These are phyloP conservation scores for Cepaea nemoralis DNA, from an alignment of 1,140 invertebrate genomes.

Conservation along the genomic window DNA sequence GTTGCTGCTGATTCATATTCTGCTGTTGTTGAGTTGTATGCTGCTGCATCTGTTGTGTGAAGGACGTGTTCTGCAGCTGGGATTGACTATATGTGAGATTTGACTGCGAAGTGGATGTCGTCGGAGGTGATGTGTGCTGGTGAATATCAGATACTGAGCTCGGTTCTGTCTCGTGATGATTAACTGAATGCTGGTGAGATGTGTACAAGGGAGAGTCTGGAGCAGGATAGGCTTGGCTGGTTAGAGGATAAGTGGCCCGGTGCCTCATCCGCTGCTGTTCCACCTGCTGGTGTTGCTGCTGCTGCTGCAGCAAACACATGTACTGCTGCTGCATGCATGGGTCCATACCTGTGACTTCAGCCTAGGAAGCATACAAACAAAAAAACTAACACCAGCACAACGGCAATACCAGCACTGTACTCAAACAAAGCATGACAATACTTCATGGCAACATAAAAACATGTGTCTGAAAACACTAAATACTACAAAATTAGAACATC, in stretches of 20 bases:
- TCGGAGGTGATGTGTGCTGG: slow-evolving; percentile 21
- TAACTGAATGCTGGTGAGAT: slow-evolving; percentile 27
- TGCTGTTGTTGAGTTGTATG: slow-evolving; percentile 37
- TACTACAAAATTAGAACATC: too few relatives aligned
- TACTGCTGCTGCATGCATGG: slow-evolving; percentile 59
- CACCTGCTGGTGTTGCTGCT: slow-evolving; percentile 43
- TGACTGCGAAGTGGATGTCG: slow-evolving; percentile 1
- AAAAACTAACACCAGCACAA: slow-evolving; percentile 48
- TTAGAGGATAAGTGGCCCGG: slow-evolving; percentile 15
- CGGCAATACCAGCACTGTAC: slow-evolving; percentile 43
- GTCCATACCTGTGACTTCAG: slow-evolving; percentile 49
- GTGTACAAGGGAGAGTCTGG: slow-evolving; percentile 37
- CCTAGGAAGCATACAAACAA: slow-evolving; percentile 55
- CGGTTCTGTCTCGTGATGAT: slow-evolving; percentile 29
- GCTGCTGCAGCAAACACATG: slow-evolving; percentile 49
- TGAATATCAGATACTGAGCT: slow-evolving; percentile 1
- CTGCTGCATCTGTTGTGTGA: too few relatives aligned
- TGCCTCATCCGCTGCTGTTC: slow-evolving; percentile 47
- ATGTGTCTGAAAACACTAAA: too few relatives aligned
- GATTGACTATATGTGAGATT: slow-evolving; percentile 1
- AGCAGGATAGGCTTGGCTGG: slow-evolving; percentile 35
- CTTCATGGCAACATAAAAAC: too few relatives aligned
- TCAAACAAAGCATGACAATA: neutral
- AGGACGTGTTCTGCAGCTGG: neutral
- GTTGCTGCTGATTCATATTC: slow-evolving; percentile 46